Evolutionary conservation across 2,113 vertebrate genomes (phyloP).

Genomic region (Arvicanthis niloticus): DNA sequence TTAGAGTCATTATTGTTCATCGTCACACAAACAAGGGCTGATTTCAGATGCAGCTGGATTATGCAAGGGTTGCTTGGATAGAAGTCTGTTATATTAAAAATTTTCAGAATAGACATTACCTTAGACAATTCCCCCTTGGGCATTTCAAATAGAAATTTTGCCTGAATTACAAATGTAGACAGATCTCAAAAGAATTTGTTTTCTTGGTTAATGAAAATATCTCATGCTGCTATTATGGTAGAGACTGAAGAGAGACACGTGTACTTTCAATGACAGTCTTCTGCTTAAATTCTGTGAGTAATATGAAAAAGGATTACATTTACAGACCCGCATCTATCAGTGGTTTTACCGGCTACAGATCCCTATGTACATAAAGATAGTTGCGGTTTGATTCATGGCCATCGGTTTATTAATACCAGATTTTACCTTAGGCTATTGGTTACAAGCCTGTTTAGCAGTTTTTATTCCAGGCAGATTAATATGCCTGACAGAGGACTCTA

Average conservation of each 20-base stretch:
- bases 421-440: constrained; percentile 87
- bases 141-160: constrained; percentile 55
- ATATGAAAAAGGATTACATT: constrained; percentile 47
- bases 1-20: constrained; percentile 7
- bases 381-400: constrained; percentile 83
- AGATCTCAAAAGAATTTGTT: constrained; percentile 27
- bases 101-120: constrained; percentile 45
- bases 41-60: constrained; percentile 33
- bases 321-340: constrained; percentile 65
- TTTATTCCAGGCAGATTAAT: constrained; percentile 85
- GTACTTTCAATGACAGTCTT: constrained; percentile 34
- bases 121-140: constrained; percentile 6
- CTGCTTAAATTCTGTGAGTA: constrained; percentile 64
- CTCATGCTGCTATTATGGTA: background rate
- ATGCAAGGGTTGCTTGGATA: background rate
- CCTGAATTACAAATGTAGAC: constrained; percentile 25
- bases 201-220: constrained; percentile 49
- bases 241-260: constrained; percentile 18
- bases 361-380: constrained; percentile 79
- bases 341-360: constrained; percentile 74
- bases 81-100: constrained; percentile 6
- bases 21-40: background rate
- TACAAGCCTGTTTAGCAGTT: constrained; percentile 83
- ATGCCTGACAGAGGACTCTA: constrained; percentile 81
- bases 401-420: constrained; percentile 84